These are phyloP conservation scores for Hydrochoerus hydrochaeris DNA, from an alignment of 2,113 vertebrate genomes.

Conservation along the genomic window DNA sequence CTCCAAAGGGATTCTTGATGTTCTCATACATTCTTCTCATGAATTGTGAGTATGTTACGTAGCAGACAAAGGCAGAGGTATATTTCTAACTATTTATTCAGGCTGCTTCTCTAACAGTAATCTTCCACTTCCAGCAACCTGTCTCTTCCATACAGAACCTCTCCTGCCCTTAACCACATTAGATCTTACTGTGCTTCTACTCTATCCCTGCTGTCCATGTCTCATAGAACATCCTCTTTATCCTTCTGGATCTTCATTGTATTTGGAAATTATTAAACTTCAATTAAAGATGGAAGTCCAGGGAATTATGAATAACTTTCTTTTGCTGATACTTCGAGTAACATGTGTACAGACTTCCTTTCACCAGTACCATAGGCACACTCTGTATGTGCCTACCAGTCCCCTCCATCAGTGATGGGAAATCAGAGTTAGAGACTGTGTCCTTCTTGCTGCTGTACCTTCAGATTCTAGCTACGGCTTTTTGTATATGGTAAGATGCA, in stretches of 20 bases:
- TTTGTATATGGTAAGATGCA: background rate
- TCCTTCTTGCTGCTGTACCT: background rate
- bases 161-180: background rate
- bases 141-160: background rate
- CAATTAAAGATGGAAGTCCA: background rate
- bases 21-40: background rate
- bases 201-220: rapidly evolving
- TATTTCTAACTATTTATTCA: background rate
- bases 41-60: background rate
- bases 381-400: background rate
- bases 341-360: background rate
- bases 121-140: background rate
- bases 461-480: background rate
- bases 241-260: background rate
- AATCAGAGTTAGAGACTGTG: background rate
- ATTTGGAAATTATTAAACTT: background rate
- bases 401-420: background rate
- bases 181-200: background rate
- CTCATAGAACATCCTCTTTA: background rate
- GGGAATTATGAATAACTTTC: background rate
- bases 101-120: background rate
- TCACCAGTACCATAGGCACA: background rate
- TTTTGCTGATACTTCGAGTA: too few species aligned
- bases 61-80: background rate
- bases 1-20: background rate